phyloP scores from a whole-genome alignment of 2,797 vertebrate genomes.

The Staurois parvus region DNA sequence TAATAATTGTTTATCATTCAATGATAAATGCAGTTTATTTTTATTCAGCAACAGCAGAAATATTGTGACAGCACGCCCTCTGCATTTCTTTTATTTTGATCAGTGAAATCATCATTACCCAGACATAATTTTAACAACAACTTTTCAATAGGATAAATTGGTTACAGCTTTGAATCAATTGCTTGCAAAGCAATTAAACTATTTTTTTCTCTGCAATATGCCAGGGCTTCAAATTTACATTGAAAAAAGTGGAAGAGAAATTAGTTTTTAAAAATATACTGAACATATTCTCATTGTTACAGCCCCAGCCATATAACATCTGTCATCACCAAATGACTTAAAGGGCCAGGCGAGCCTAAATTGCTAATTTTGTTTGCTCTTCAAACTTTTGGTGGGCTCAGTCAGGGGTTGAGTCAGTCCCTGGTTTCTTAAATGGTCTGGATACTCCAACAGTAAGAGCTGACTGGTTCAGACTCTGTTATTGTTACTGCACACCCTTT shows the following conservation, averaged over 20 bases:
- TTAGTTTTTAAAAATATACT: too few relatives aligned
- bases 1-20: slow-evolving; percentile 7
- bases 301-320: too few relatives aligned
- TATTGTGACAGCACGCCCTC: slow-evolving; percentile 9
- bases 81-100: slow-evolving; percentile 6
- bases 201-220: neutral
- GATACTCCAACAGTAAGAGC: too few relatives aligned
- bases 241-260: neutral
- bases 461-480: too few relatives aligned
- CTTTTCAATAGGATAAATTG: neutral
- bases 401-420: too few relatives aligned
- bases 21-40: slow-evolving; percentile 28
- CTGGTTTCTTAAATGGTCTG: too few relatives aligned
- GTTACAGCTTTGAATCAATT: neutral
- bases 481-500: too few relatives aligned
- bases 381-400: too few relatives aligned
- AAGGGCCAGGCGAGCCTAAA: too few relatives aligned
- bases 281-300: too few relatives aligned
- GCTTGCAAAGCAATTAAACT: neutral
- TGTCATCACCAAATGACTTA: too few relatives aligned
- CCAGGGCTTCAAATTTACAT: neutral
- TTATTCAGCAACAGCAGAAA: slow-evolving; percentile 1
- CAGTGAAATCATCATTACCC: neutral
- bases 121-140: neutral
- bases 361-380: too few relatives aligned